Conservation (phyloP, 2,113 vertebrate genomes). For the Istiophorus platypterus region DNA sequence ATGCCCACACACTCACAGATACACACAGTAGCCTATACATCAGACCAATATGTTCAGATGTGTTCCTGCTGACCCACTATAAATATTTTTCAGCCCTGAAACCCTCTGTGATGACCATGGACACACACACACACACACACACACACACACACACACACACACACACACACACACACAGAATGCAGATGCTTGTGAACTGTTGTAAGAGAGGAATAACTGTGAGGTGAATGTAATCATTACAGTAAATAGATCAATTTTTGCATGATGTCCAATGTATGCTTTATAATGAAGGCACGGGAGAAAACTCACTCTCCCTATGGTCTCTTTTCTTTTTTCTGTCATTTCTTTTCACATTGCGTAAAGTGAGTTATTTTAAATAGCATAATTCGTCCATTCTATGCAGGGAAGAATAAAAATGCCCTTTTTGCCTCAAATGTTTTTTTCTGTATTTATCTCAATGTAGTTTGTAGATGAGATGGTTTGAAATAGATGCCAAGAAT, state of each 20-base stretch:
- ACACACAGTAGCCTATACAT: conserved; percentile 33
- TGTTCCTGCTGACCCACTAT: conserved; percentile 58
- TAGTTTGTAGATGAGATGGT: background rate
- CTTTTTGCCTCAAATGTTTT: no score
- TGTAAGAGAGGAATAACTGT: background rate
- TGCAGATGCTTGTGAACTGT: background rate
- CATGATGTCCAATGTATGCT: background rate
- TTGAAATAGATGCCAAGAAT: conserved; percentile 21
- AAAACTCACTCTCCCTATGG: background rate
- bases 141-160: background rate
- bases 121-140: conserved; percentile 6
- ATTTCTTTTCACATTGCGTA: background rate
- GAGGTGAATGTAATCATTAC: background rate
- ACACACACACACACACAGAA: background rate
- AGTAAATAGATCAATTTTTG: conserved; percentile 9
- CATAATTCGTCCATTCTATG: background rate
- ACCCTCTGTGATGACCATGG: conserved; percentile 7
- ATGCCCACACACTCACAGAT: conserved; percentile 29
- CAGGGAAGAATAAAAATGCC: conserved; percentile 1
- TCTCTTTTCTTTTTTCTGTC: background rate
- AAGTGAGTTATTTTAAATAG: background rate
- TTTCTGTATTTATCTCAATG: background rate
- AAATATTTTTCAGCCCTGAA: conserved; percentile 45
- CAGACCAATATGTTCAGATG: conserved; percentile 47
- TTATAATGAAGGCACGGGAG: conserved; percentile 11